Conservation (phyloP, 2,113 vertebrate species). For the Ivindomyrus marchei region DNA sequence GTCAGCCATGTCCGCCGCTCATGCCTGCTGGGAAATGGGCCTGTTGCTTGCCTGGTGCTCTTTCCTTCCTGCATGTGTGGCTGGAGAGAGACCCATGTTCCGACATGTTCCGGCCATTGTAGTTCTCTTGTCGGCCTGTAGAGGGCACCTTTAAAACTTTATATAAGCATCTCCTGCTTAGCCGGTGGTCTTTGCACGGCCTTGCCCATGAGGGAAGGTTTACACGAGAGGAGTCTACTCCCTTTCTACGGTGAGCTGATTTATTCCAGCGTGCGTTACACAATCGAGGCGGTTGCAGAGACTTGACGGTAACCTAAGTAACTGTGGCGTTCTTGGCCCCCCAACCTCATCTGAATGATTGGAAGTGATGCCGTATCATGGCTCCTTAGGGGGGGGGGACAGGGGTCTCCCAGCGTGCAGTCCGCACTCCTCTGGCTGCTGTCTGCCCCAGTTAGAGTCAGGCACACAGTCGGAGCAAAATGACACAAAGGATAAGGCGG, state of each 20-base stretch:
- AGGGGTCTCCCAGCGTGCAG: not conserved
- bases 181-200: conserved; percentile 54
- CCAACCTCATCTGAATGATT: conserved; percentile 43
- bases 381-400: conserved; percentile 19
- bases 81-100: not conserved
- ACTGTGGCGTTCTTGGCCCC: conserved; percentile 46
- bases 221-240: conserved; percentile 50
- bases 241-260: conserved; percentile 43
- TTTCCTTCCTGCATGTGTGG: not conserved
- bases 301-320: conserved; percentile 52
- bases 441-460: not conserved
- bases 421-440: not conserved
- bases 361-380: conserved; percentile 45
- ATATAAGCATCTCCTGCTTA: conserved; percentile 22
- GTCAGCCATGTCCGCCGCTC: conserved; percentile 25
- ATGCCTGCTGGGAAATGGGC: not conserved
- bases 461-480: not conserved
- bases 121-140: not conserved
- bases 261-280: conserved; percentile 55
- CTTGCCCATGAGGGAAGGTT: conserved; percentile 47
- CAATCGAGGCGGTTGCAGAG: conserved; percentile 50
- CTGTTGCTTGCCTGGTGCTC: not conserved
- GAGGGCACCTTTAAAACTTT: not conserved
- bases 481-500: not conserved
- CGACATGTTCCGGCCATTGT: not conserved